These are phyloP conservation scores for Thumatha senex DNA, from an alignment of 2,888 invertebrate species.

Conservation along the genomic window DNA sequence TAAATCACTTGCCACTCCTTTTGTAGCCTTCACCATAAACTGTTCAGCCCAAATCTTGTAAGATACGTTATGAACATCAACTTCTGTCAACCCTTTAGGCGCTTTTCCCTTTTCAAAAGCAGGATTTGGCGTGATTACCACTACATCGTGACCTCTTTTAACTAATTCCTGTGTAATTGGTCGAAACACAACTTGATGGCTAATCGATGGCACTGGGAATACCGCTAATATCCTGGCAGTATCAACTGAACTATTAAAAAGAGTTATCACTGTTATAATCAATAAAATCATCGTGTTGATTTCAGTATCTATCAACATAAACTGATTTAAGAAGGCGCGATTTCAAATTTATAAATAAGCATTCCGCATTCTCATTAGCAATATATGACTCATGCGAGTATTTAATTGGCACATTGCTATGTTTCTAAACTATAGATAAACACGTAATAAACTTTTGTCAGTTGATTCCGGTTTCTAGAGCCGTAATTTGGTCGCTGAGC, in stretches of 20 bases:
- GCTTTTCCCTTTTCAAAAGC: slow-evolving; percentile 23
- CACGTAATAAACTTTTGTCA: too few relatives aligned
- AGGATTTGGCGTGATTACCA: slow-evolving; percentile 56
- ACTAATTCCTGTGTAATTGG: slow-evolving; percentile 48
- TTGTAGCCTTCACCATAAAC: slow-evolving; percentile 3
- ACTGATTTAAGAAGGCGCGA: too few relatives aligned
- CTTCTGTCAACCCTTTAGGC: slow-evolving; percentile 55
- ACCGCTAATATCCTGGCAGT: slow-evolving; percentile 41
- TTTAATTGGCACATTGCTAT: too few relatives aligned
- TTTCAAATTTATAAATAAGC: too few relatives aligned
- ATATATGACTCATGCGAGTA: too few relatives aligned
- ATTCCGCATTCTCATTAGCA: too few relatives aligned
- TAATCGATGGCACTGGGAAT: slow-evolving; percentile 44
- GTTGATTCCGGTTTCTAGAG: too few relatives aligned
- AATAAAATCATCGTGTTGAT: too few relatives aligned
- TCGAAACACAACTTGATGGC: slow-evolving; percentile 57
- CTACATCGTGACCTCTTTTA: slow-evolving; percentile 60
- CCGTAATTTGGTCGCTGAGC: too few relatives aligned
- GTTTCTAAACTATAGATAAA: too few relatives aligned
- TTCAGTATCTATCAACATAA: too few relatives aligned
- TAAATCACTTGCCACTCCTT: slow-evolving; percentile 1
- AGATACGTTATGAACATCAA: slow-evolving; percentile 50
- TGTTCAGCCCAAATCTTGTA: slow-evolving; percentile 35
- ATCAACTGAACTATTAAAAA: slow-evolving; percentile 9
- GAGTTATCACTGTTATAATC: too few relatives aligned